A percentile compares a stretch with the other conserved stretches of the same genome.
These are phyloP conservation scores for Euproctis similis DNA, from an alignment of 2,888 invertebrate genomes.

Conservation along the genomic window DNA sequence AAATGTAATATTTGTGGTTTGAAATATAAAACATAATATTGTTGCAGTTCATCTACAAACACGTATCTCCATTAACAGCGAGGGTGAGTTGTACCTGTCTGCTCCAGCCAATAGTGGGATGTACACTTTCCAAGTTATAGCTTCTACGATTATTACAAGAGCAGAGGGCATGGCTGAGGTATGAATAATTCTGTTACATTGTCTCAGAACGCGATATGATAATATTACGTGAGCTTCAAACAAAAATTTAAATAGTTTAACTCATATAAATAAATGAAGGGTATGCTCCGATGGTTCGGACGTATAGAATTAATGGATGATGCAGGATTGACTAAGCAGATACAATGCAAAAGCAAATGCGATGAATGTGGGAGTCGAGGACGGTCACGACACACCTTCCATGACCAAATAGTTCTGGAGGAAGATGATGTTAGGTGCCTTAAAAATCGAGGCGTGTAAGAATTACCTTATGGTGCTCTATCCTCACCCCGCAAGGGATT, in stretches of 20 bases:
- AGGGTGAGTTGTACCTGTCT: slow-evolving; percentile 49
- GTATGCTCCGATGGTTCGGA: too few relatives aligned
- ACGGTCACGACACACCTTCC: too few relatives aligned
- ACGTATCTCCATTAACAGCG: slow-evolving; percentile 41
- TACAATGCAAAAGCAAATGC: too few relatives aligned
- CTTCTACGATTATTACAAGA: slow-evolving; percentile 41
- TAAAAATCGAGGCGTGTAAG: too few relatives aligned
- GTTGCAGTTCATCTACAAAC: slow-evolving; percentile 46
- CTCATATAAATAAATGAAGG: too few relatives aligned
- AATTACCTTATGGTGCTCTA: too few relatives aligned
- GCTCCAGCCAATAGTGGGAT: slow-evolving; percentile 42
- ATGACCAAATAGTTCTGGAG: too few relatives aligned
- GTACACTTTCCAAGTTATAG: slow-evolving; percentile 47
- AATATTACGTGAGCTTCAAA: background rate
- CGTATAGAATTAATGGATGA: too few relatives aligned
- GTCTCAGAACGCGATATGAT: background rate
- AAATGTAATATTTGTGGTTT: background rate
- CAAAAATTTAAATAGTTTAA: background rate
- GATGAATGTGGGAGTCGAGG: too few relatives aligned
- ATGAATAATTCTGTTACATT: slow-evolving; percentile 11
- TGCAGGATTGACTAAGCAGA: too few relatives aligned
- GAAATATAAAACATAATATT: slow-evolving; percentile 3
- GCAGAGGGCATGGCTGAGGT: slow-evolving; percentile 43
- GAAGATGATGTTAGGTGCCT: too few relatives aligned
- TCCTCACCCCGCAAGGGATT: too few relatives aligned